These are phyloP conservation scores for Brenthis ino DNA, from an alignment of 2,888 invertebrate species.

Conservation along the genomic window DNA sequence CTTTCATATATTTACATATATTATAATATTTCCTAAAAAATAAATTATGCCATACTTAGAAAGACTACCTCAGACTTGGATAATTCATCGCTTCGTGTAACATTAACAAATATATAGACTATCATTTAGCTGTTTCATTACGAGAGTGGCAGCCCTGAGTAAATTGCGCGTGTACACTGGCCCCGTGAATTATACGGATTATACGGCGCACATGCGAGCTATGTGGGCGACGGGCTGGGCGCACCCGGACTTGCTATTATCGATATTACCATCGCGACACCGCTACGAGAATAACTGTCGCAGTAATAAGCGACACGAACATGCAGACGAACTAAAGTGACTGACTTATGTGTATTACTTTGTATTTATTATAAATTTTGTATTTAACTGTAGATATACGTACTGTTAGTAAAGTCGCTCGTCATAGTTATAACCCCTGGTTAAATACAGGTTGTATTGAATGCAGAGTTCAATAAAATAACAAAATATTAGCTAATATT, in stretches of 20 bases:
- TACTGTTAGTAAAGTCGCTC: no score
- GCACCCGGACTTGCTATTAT: conserved; percentile 43
- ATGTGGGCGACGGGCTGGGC: conserved; percentile 47
- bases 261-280: conserved; percentile 39
- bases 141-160: conserved; percentile 51
- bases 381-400: no score
- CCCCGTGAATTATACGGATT: conserved; percentile 63
- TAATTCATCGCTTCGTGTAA: neutral
- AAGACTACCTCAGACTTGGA: no score
- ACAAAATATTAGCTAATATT: no score
- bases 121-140: conserved; percentile 5
- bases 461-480: no score
- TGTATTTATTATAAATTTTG: no score
- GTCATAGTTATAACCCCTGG: no score
- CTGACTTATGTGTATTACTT: neutral
- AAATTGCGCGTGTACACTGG: conserved; percentile 59
- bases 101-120: neutral
- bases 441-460: no score
- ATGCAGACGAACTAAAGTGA: neutral
- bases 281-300: conserved; percentile 30
- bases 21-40: no score
- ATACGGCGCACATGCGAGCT: conserved; percentile 52
- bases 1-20: no score
- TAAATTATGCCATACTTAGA: no score
- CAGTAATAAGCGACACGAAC: conserved; percentile 24